These are phyloP conservation scores for Chaetura pelagica DNA, from an alignment of 2,113 vertebrate species.

Conservation along the genomic window DNA sequence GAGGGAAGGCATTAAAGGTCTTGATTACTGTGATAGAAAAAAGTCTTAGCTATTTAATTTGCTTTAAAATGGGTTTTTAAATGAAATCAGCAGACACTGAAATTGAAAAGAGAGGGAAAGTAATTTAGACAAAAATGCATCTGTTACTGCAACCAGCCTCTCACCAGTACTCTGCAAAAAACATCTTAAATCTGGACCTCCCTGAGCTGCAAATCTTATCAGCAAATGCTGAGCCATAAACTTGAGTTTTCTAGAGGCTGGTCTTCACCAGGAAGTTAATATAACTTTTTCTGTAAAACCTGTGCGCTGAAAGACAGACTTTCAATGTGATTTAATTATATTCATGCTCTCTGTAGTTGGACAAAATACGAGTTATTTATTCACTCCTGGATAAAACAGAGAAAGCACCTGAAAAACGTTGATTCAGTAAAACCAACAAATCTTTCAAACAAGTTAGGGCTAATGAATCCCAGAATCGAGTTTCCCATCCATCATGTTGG, in stretches of 20 bases:
- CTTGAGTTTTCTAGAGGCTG: neutral
- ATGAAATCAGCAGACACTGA: constrained; percentile 43
- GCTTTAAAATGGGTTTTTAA: constrained; percentile 42
- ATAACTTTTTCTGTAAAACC: neutral
- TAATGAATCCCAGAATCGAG: neutral
- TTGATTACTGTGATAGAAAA: constrained; percentile 4
- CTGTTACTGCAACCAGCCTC: neutral
- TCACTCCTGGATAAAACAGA: neutral
- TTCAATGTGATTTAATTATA: neutral
- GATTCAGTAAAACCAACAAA: neutral
- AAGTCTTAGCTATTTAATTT: constrained; percentile 23
- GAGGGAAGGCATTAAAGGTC: neutral
- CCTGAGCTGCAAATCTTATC: constrained; percentile 40
- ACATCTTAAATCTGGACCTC: neutral
- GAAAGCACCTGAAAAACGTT: constrained; percentile 9
- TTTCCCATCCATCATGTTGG: constrained; percentile 1
- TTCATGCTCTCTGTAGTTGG: neutral
- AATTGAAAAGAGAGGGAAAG: constrained; percentile 41
- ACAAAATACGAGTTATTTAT: neutral
- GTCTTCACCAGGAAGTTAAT: constrained; percentile 8
- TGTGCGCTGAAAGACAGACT: neutral
- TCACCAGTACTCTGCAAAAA: neutral
- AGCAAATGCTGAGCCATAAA: constrained; percentile 33
- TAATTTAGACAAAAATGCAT: constrained; percentile 49
- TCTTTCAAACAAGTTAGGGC: neutral